Base-by-base conservation (phyloP, 2,888 invertebrate species). In the Napeogenes inachia region DNA sequence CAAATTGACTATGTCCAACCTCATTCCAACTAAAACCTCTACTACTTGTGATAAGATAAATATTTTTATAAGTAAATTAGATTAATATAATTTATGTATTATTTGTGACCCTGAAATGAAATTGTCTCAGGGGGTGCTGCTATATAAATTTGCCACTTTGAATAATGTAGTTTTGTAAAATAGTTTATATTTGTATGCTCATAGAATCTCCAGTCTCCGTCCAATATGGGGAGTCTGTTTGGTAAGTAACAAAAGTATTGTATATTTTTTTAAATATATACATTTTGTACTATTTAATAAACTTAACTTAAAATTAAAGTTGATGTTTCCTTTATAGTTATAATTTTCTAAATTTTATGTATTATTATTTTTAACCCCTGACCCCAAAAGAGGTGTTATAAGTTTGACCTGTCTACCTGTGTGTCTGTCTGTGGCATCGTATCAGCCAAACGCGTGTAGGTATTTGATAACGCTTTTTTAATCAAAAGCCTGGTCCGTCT, bases 41-140 rank as follows among this genome's bases (percentile, higher is more conserved):
- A 62, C 62, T 53, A 57, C 57, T 56, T 72, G 71, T 70, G 72
- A 72, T 70, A 71, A 68, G 65, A 61, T 60, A 67, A 66, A 66
- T 64, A 65, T 66, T 71, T 65, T 68, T 67, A 66, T 69, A 66
- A 58, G 35, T 62, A 56, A 53, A 57, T 33, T 54, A 63, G 58
- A 54, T 59, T 65, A 54, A 57, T 53, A 56, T 65, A 56, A 46
- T 33, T 21, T 21, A 21, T 21, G 4, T 59, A 59, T 65, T 56
- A 38, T 38, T 42, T 42, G 42, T 42, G 42, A 42, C 12, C 4
- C 21, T 10, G 30, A 32, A 4, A 47, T 47, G 13, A n/a, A 57
- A 13, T 50, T 45, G 12, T 33, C 4, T 33, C 33, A 3, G 33
- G 53, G 58, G 30, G 55, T 45, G 32, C 13, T 42, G 21, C 38